These are phyloP conservation scores for Pseudochirops corinnae DNA, from an alignment of 2,797 vertebrate species.

Conservation along the genomic window DNA sequence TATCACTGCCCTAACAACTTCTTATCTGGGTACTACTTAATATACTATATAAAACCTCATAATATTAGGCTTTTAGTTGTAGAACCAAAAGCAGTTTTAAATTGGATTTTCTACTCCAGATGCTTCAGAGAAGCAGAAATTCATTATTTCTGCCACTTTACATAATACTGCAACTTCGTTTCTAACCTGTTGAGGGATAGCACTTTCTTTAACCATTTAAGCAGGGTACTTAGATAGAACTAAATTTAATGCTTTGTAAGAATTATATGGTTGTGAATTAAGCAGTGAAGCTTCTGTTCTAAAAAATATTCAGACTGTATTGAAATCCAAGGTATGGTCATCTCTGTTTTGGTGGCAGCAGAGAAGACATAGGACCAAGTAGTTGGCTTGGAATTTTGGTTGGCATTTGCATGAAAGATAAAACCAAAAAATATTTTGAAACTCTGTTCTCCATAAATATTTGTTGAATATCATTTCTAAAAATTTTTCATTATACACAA, in stretches of 20 bases:
- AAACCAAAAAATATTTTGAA: conserved; percentile 28
- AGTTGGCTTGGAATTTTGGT: conserved; percentile 25
- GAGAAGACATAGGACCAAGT: not conserved
- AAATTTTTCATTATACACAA: not conserved
- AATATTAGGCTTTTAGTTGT: conserved; percentile 30
- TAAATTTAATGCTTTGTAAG: conserved; percentile 61
- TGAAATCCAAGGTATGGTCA: conserved; percentile 45
- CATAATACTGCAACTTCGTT: not conserved
- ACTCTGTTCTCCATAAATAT: conserved; percentile 53
- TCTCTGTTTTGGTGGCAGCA: conserved; percentile 31
- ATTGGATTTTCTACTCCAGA: conserved; percentile 31
- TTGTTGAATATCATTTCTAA: conserved; percentile 52
- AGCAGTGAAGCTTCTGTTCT: conserved; percentile 56
- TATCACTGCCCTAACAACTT: conserved; percentile 38
- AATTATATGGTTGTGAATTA: conserved; percentile 39
- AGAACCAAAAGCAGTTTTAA: conserved; percentile 40
- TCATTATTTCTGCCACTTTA: conserved; percentile 42
- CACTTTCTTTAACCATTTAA: conserved; percentile 37
- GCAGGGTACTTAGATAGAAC: conserved; percentile 22
- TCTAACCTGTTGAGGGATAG: not conserved
- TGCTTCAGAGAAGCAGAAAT: conserved; percentile 24
- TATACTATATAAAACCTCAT: not conserved
- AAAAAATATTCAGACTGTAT: conserved; percentile 2
- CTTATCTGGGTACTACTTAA: conserved; percentile 27
- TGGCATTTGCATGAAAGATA: conserved; percentile 43